These are phyloP conservation scores for Lordiphosa fenestrarum DNA, from an alignment of 2,888 invertebrate species.

Conservation along the genomic window DNA sequence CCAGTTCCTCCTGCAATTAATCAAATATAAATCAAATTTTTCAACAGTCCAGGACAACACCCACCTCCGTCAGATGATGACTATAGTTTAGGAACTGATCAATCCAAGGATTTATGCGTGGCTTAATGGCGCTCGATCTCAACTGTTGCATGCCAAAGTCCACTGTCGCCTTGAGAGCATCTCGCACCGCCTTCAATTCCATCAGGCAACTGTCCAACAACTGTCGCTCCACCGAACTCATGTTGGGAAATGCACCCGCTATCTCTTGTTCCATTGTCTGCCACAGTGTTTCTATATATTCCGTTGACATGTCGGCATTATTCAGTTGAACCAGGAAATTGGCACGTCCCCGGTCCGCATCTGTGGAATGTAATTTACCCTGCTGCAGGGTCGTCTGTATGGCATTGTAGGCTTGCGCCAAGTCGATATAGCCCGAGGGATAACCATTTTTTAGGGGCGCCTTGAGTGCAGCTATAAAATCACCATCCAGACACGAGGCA, in stretches of 20 bases:
- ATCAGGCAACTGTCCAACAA: constrained; percentile 88
- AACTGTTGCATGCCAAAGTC: constrained; percentile 92
- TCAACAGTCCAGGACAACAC: not conserved
- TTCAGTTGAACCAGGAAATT: constrained; percentile 90
- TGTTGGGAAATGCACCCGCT: constrained; percentile 83
- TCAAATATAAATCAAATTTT: not conserved
- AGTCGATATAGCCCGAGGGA: constrained; percentile 88
- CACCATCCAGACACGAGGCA: constrained; percentile 91
- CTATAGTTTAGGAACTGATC: constrained; percentile 89
- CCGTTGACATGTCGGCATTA: constrained; percentile 94
- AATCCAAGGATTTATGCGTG: constrained; percentile 90
- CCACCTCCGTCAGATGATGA: constrained; percentile 90
- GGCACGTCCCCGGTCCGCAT: constrained; percentile 88
- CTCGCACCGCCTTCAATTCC: constrained; percentile 79
- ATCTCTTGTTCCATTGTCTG: constrained; percentile 88
- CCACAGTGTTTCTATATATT: constrained; percentile 93
- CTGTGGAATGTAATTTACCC: constrained; percentile 88
- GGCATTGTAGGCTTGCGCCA: constrained; percentile 91
- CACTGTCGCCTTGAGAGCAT: constrained; percentile 83
- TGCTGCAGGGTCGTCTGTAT: constrained; percentile 90
- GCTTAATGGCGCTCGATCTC: constrained; percentile 89
- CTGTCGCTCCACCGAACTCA: constrained; percentile 84
- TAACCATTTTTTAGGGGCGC: constrained; percentile 87
- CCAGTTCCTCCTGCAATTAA: constrained; percentile 86
- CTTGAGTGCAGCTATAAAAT: constrained; percentile 88